Evolutionary conservation across 1,140 invertebrate genomes (phyloP).

Genomic region (Drosophila auraria): DNA sequence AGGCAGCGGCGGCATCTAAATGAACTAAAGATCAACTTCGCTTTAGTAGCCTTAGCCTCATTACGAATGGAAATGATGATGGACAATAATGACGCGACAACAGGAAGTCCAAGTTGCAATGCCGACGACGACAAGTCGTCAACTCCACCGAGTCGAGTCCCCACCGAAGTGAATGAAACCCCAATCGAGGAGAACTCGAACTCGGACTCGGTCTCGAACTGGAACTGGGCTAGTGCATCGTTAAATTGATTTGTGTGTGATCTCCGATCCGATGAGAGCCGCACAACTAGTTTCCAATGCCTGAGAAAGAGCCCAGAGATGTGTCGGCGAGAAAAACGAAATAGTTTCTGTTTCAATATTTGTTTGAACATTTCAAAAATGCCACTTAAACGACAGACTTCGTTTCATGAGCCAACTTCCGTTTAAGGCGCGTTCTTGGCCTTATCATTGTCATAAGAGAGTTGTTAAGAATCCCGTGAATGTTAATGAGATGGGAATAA

Average conservation of each 20-base stretch:
- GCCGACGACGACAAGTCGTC: conserved; percentile 50
- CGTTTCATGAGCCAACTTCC: conserved; percentile 55
- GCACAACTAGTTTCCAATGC: conserved; percentile 68
- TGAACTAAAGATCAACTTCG: conserved; percentile 79
- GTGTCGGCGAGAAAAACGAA: conserved; percentile 41
- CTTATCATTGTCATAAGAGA: conserved; percentile 73
- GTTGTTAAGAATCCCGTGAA: conserved; percentile 63
- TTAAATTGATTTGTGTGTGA: conserved; percentile 82
- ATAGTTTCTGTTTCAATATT: conserved; percentile 66
- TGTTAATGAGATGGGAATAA: conserved; percentile 46
- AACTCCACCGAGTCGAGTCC: conserved; percentile 25
- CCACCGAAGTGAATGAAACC: conserved; percentile 52
- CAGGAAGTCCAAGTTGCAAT: conserved; percentile 74
- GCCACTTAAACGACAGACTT: conserved; percentile 62
- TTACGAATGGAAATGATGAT: conserved; percentile 84
- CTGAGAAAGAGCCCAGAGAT: conserved; percentile 68
- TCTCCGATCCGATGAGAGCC: conserved; percentile 37
- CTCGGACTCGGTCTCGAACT: conserved; percentile 43
- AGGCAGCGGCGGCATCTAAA: conserved; percentile 76
- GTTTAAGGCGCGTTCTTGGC: conserved; percentile 63
- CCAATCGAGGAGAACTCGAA: conserved; percentile 28
- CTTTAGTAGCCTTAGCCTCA: conserved; percentile 80
- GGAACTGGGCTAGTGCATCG: conserved; percentile 79
- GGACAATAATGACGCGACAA: conserved; percentile 84
- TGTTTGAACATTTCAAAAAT: conserved; percentile 66